These are phyloP conservation scores for Pectinophora gossypiella DNA, from an alignment of 1,140 invertebrate genomes.

Conservation along the genomic window DNA sequence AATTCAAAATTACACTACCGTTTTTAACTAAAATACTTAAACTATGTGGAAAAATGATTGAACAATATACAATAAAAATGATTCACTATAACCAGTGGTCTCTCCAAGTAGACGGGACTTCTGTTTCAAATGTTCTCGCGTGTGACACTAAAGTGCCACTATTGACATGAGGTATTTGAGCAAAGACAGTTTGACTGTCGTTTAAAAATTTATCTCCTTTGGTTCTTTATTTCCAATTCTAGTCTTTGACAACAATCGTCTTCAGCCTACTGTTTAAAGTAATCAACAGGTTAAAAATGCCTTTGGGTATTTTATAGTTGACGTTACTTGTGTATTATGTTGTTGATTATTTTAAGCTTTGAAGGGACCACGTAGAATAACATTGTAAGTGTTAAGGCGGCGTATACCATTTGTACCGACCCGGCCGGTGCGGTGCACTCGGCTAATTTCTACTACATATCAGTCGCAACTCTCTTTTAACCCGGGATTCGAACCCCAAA, in stretches of 20 bases:
- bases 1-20: slow-evolving; percentile 68
- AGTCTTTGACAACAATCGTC: not conserved
- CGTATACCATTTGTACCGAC: slow-evolving; percentile 69
- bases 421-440: slow-evolving; percentile 38
- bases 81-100: slow-evolving; percentile 68
- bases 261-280: not conserved
- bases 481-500: slow-evolving; percentile 56
- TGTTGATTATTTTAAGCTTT: slow-evolving; percentile 21
- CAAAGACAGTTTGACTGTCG: slow-evolving; percentile 16
- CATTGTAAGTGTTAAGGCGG: slow-evolving; percentile 66
- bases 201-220: slow-evolving; percentile 2
- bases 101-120: slow-evolving; percentile 18
- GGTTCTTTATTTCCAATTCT: not conserved
- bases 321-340: not conserved
- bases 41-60: slow-evolving; percentile 71
- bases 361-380: slow-evolving; percentile 58
- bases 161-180: slow-evolving; percentile 30
- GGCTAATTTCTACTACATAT: slow-evolving; percentile 63
- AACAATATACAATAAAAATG: slow-evolving; percentile 74
- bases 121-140: not conserved
- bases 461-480: slow-evolving; percentile 69
- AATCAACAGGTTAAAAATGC: not conserved
- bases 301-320: not conserved
- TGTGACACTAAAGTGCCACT: slow-evolving; percentile 10
- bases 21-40: slow-evolving; percentile 72